Conservation (phyloP, 2,113 vertebrate species). For the Trichomycterus rosablanca region DNA sequence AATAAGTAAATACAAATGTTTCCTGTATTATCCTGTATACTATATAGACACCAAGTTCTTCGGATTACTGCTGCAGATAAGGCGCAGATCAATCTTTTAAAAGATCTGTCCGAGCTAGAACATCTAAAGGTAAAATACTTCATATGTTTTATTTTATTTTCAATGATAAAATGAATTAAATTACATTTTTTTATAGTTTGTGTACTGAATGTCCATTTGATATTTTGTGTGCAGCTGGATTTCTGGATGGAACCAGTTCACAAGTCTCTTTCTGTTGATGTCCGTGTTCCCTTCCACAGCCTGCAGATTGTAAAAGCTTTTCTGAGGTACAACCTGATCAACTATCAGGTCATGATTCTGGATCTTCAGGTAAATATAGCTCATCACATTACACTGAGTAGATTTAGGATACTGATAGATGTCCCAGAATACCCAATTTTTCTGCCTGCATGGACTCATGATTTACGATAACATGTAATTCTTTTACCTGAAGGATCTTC, state of each 20-base stretch:
- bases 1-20: no score
- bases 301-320: constrained; percentile 68
- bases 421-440: no score
- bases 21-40: no score
- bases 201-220: no score
- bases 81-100: constrained; percentile 67
- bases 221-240: constrained; percentile 71
- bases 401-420: no score
- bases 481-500: constrained; percentile 16
- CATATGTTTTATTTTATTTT: neutral
- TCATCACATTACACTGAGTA: no score
- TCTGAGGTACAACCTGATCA: constrained; percentile 65
- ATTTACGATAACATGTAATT: no score
- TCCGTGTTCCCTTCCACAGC: constrained; percentile 70
- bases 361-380: constrained; percentile 81
- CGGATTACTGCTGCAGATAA: constrained; percentile 65
- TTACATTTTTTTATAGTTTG: no score
- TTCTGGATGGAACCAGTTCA: constrained; percentile 73
- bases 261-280: constrained; percentile 62
- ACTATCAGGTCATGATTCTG: constrained; percentile 76
- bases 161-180: no score
- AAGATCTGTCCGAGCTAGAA: constrained; percentile 56
- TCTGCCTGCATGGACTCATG: no score
- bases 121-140: constrained; percentile 68
- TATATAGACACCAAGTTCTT: constrained; percentile 88